A percentile compares a stretch with the other conserved stretches of the same genome.
Evolutionary conservation across 2,113 vertebrate genomes (phyloP).

Genomic region (Macquaria ambigua): DNA sequence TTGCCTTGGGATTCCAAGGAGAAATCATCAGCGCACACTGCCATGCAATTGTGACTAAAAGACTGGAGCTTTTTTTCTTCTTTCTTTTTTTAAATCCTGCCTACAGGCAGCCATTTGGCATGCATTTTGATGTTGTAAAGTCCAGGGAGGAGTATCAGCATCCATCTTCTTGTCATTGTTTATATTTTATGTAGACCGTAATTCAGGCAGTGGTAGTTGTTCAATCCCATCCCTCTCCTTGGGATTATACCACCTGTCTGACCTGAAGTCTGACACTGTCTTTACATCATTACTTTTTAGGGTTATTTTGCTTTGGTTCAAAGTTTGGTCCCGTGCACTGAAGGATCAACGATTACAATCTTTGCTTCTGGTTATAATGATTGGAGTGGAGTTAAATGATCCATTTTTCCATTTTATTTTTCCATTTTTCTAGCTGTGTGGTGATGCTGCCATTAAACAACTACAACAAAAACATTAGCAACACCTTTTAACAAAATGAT

Average conservation of each 20-base stretch:
- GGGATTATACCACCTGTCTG: background rate
- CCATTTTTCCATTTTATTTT: background rate
- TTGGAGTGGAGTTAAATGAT: background rate
- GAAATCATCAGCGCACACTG: constrained; percentile 42
- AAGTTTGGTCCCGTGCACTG: background rate
- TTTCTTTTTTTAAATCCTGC: background rate
- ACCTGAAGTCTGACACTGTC: background rate
- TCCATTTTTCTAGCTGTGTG: background rate
- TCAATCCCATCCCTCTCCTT: background rate
- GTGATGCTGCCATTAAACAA: background rate
- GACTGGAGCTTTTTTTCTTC: background rate
- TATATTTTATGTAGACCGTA: constrained; percentile 15
- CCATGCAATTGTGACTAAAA: constrained; percentile 13
- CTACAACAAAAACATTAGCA: background rate
- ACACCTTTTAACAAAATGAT: background rate
- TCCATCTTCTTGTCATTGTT: constrained; percentile 5
- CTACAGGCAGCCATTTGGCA: constrained; percentile 5
- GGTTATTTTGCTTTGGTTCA: background rate
- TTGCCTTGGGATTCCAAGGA: constrained; percentile 53
- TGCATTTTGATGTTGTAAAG: constrained; percentile 9
- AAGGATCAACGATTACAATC: constrained; percentile 6
- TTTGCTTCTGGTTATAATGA: background rate
- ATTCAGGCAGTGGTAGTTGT: background rate
- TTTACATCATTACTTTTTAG: background rate
- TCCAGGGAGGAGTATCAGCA: constrained; percentile 22